Evolutionary conservation across 2,888 invertebrate species (phyloP).

Genomic region (Ormyrus nitidulus): DNA sequence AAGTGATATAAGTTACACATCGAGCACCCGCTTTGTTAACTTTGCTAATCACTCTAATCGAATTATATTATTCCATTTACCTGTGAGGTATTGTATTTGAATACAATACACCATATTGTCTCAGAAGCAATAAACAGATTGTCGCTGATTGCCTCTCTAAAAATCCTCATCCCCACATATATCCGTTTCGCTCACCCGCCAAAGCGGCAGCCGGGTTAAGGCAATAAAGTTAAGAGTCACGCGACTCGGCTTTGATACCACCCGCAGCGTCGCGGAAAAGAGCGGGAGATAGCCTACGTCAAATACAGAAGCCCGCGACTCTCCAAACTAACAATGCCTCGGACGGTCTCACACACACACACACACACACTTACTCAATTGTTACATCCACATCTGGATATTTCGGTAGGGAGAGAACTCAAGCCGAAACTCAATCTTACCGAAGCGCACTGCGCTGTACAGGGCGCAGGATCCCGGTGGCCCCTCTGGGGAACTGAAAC

Average conservation of each 20-base stretch:
- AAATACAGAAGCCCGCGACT: background rate
- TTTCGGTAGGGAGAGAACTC: constrained; percentile 17
- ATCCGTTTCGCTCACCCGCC: too few species aligned
- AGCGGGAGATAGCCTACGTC: background rate
- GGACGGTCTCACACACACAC: background rate
- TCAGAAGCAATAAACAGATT: too few species aligned
- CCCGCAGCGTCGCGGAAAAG: background rate
- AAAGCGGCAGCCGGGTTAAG: background rate
- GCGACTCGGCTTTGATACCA: background rate
- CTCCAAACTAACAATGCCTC: constrained; percentile 10
- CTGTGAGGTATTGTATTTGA: too few species aligned
- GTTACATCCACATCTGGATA: background rate
- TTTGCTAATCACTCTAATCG: too few species aligned
- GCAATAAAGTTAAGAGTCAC: constrained; percentile 10
- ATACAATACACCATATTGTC: too few species aligned
- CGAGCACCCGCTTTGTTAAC: too few species aligned
- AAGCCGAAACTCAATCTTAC: constrained; percentile 43
- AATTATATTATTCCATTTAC: too few species aligned
- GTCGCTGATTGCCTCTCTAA: too few species aligned
- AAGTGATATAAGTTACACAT: too few species aligned
- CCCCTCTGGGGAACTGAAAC: constrained; percentile 29
- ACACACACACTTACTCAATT: background rate
- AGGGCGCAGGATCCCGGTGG: background rate
- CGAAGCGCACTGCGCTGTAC: constrained; percentile 9
- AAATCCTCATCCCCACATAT: too few species aligned